Conservation (phyloP, 2,113 vertebrate genomes). For the Pluvialis apricaria region DNA sequence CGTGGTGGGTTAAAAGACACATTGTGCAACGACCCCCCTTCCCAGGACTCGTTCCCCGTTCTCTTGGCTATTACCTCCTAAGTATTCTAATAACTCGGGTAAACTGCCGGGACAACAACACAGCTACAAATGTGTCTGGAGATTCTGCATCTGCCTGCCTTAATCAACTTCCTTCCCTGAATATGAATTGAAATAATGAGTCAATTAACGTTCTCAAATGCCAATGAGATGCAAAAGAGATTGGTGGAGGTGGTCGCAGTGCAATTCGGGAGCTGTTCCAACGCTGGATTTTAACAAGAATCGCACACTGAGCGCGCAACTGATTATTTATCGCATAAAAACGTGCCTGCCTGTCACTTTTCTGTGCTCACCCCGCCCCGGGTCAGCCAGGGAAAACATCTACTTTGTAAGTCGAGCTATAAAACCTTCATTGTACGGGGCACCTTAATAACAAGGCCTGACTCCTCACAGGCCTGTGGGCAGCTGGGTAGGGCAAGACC, state of each 20-base stretch:
- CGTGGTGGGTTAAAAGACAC: neutral
- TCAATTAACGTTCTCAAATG: slow-evolving; percentile 93
- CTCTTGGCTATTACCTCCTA: slow-evolving; percentile 68
- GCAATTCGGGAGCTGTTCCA: slow-evolving; percentile 70
- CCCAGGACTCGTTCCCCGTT: slow-evolving; percentile 5
- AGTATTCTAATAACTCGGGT: slow-evolving; percentile 81
- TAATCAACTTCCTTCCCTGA: slow-evolving; percentile 84
- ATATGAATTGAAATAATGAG: slow-evolving; percentile 91
- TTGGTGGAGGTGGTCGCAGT: slow-evolving; percentile 62
- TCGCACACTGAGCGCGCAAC: slow-evolving; percentile 59
- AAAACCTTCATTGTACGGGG: neutral
- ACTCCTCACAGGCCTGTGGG: neutral
- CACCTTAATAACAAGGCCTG: neutral
- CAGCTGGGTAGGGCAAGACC: neutral
- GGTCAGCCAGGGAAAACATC: neutral
- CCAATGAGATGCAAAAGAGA: slow-evolving; percentile 84
- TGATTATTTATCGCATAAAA: slow-evolving; percentile 70
- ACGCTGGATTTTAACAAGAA: slow-evolving; percentile 75
- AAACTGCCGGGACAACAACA: slow-evolving; percentile 79
- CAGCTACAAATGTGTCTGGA: slow-evolving; percentile 75
- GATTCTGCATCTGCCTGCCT: slow-evolving; percentile 86
- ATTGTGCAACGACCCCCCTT: neutral
- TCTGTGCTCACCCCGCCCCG: neutral
- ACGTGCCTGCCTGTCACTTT: slow-evolving; percentile 41
- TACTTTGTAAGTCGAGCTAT: neutral